phyloP scores from a whole-genome alignment of 2,113 vertebrate species.

The Brienomyrus longianalis region DNA sequence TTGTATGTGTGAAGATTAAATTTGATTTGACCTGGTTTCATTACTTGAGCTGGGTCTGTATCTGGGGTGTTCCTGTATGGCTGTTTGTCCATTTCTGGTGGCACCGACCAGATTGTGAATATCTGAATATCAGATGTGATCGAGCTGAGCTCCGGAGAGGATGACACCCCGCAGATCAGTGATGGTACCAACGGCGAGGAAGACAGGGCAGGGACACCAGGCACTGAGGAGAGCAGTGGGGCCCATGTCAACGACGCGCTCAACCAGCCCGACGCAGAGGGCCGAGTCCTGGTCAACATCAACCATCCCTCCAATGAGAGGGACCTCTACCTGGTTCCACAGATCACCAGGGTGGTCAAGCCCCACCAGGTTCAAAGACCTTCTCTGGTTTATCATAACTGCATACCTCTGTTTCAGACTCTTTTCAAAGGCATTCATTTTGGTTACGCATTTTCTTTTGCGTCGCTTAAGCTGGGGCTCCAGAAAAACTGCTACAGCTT shows the following conservation, averaged over 20 bases:
- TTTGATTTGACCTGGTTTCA: background rate
- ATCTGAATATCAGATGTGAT: slow-evolving; percentile 74
- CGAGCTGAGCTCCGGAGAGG: slow-evolving; percentile 93
- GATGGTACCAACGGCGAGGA: slow-evolving; percentile 83
- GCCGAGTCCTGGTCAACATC: slow-evolving; percentile 88
- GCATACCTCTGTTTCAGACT: background rate
- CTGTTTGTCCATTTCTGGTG: background rate
- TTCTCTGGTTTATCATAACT: background rate
- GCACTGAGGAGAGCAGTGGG: slow-evolving; percentile 83
- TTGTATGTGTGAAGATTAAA: background rate
- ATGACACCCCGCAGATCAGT: slow-evolving; percentile 84
- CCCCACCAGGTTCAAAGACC: slow-evolving; percentile 82
- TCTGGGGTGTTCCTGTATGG: background rate
- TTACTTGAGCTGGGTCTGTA: background rate
- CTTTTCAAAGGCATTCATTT: background rate
- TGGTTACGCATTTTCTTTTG: background rate
- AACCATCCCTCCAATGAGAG: slow-evolving; percentile 93
- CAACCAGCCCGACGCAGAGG: slow-evolving; percentile 85
- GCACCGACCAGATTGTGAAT: background rate
- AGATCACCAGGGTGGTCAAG: slow-evolving; percentile 90
- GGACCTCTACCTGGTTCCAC: slow-evolving; percentile 86
- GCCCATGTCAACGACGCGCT: slow-evolving; percentile 86
- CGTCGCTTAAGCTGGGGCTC: background rate
- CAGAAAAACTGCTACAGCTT: background rate
- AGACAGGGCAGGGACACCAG: slow-evolving; percentile 46